Conservation (phyloP, 2,797 vertebrate genomes). For the Falco concolor region DNA sequence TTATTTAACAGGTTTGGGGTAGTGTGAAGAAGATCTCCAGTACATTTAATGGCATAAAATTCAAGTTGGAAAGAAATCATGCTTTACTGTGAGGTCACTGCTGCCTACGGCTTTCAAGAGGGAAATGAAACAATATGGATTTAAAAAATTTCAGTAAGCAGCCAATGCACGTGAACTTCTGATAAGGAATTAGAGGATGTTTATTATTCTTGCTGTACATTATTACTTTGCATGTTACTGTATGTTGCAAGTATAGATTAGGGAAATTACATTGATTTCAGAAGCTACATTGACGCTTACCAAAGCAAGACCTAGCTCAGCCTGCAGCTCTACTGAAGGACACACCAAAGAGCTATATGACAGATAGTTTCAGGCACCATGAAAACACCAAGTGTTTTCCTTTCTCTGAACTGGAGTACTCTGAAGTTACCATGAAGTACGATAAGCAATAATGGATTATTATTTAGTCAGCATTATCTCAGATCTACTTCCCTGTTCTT, state of each 20-base stretch:
- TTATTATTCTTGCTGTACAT: neutral
- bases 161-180: neutral
- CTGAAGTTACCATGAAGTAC: neutral
- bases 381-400: neutral
- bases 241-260: neutral
- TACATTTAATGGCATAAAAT: neutral
- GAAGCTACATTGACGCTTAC: neutral
- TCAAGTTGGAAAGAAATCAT: neutral
- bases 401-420: neutral
- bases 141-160: neutral
- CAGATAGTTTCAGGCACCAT: neutral
- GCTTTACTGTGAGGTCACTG: neutral
- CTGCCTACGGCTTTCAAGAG: neutral
- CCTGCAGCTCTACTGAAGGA: neutral
- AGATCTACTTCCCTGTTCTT: neutral
- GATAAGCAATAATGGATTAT: neutral
- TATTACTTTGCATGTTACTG: neutral
- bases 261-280: neutral
- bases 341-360: neutral
- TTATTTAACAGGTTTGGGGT: neutral
- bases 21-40: neutral
- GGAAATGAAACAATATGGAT: neutral
- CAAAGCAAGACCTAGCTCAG: neutral
- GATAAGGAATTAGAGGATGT: neutral
- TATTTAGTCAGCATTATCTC: neutral